Conservation (phyloP, 2,888 invertebrate species). For the Alloplasta piceator region DNA sequence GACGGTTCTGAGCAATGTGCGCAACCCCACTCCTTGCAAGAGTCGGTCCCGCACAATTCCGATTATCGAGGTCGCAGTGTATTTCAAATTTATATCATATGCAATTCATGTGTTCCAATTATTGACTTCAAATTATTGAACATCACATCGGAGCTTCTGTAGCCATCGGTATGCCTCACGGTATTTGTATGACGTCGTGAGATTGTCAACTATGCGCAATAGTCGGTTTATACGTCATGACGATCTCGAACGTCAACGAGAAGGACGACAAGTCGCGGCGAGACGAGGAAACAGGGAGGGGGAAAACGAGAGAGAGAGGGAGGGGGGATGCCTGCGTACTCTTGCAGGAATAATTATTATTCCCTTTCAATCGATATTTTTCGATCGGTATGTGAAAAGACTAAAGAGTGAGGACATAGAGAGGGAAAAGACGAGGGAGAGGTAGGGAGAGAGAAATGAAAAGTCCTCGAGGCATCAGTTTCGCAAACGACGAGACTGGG, state of each 20-base stretch:
- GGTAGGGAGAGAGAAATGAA: slow-evolving; percentile 2
- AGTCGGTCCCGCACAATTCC: too few species aligned
- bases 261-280: not conserved
- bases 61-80: too few species aligned
- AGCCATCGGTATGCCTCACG: not conserved
- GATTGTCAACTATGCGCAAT: not conserved
- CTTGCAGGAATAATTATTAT: slow-evolving; percentile 12
- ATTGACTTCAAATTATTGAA: too few species aligned
- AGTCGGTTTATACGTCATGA: not conserved
- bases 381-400: slow-evolving; percentile 17
- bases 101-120: too few species aligned
- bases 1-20: too few species aligned
- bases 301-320: too few species aligned
- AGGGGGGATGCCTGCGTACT: not conserved
- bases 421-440: not conserved
- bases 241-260: not conserved
- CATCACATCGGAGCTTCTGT: not conserved
- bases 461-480: slow-evolving; percentile 19
- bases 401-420: not conserved
- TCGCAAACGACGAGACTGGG: slow-evolving; percentile 4
- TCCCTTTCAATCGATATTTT: slow-evolving; percentile 23
- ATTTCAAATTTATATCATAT: too few species aligned
- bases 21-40: too few species aligned
- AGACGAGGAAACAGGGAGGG: not conserved
- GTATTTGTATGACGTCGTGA: not conserved